Evolutionary conservation across 2,113 vertebrate species (phyloP), one percentile per base, ranked within the genome.

Genomic region (Hiodon alosoides): DNA sequence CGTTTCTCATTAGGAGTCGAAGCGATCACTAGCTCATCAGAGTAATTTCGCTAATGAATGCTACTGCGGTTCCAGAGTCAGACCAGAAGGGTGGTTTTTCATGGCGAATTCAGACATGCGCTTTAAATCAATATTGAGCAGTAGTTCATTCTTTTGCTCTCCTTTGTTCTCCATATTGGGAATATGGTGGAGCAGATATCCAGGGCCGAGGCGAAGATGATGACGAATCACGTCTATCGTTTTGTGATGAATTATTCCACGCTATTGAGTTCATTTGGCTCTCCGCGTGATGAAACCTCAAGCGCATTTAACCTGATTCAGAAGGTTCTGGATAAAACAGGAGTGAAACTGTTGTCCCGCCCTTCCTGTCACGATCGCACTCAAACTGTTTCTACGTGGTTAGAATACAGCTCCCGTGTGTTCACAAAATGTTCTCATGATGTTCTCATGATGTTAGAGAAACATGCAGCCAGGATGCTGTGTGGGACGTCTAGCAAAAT

Each of bases 31-130:
- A 70, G 74, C 76, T 78, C 75, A 76, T 70, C 78, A 75, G 76
- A 78, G 69, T 82, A 82, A 85, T 80, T 80, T 83, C 71, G 77
- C 78, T 87, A 83, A 85, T 84, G 81, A 85, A 85, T 81, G 74
- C 69, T 78, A 71, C 74, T 72, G 77, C 73, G 74, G 76, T 82
- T 72, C 67, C 78, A 69, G 71, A 31, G 58, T n/a, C 74, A 80
- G 72, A 81, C 77, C 76, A 58, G 74, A 60, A 73, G 62, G 66
- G 76, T 69, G 81, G 78, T 79, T 76, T 69, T 75, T 82, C 75
- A 82, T 80, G 78, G 75, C 81, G 72, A 74, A 64, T 62, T 13
- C 60, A 78, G 57, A 57, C 75, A 72, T 53, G 67, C 73, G 80
- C 60, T 77, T 80, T 77, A 84, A 85, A 83, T 84, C 83, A 83